Evolutionary conservation across 2,888 invertebrate genomes (phyloP).

Genomic region (Scaptomyza parva): DNA sequence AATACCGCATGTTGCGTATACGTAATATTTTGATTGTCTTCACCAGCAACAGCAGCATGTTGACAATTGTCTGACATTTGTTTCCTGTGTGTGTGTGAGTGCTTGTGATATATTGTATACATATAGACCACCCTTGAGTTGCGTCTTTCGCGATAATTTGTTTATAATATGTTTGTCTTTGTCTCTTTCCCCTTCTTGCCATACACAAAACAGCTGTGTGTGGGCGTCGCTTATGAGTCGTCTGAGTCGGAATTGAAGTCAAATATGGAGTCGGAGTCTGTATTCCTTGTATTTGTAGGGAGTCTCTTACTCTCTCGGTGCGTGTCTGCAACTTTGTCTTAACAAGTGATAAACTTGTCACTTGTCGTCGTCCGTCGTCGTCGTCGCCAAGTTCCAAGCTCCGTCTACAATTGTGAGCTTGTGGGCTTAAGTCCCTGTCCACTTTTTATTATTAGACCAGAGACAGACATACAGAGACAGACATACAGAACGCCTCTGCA

Average conservation of each 20-base stretch:
- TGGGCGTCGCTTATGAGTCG: slow-evolving; percentile 29
- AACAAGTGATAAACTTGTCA: slow-evolving; percentile 76
- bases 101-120: slow-evolving; percentile 7
- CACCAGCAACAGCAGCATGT: too few species aligned
- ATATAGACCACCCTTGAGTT: background rate
- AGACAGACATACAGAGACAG: background rate
- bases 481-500: slow-evolving; percentile 57
- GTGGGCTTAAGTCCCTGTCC: slow-evolving; percentile 66
- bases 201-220: slow-evolving; percentile 10
- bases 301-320: slow-evolving; percentile 23
- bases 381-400: slow-evolving; percentile 27
- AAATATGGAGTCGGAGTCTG: too few species aligned
- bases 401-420: slow-evolving; percentile 38
- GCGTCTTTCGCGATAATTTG: background rate
- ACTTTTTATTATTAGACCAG: slow-evolving; percentile 57
- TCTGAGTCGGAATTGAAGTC: slow-evolving; percentile 3
- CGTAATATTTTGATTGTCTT: slow-evolving; percentile 57
- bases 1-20: slow-evolving; percentile 60
- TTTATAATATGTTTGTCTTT: background rate
- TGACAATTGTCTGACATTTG: slow-evolving; percentile 61
- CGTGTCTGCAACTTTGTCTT: slow-evolving; percentile 57
- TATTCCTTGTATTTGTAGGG: too few species aligned
- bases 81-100: slow-evolving; percentile 42
- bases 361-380: slow-evolving; percentile 57
- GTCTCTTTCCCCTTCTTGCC: background rate